Base-by-base conservation (phyloP, 2,888 invertebrate genomes). In the Caenorhabditis parvicauda region DNA sequence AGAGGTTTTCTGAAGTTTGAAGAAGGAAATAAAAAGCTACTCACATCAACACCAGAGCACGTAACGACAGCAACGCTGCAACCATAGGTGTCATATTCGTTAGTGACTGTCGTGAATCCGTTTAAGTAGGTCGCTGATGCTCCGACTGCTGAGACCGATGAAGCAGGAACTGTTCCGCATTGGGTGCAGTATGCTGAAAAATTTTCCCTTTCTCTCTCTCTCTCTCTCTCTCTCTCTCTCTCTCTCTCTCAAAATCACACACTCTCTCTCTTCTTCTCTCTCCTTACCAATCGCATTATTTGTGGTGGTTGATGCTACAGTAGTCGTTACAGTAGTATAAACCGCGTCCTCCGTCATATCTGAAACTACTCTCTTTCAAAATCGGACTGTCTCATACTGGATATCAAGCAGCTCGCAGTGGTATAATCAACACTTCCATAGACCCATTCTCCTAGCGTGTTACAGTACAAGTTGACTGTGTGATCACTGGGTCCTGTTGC, bases 111-210 rank as follows among this genome's bases (percentile, higher is more conserved):
- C 2, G 56, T 50, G 39, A 61, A 61, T 2, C 61, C 61, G 37
- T 56, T 54, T 4, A 3, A 19, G 21, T 3, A 3, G 5, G 32
- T 25, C 12, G 7, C 32, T 22, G 19, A 37, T 3, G n/a, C 6
- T n/a, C 17, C 41, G 1, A 25, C 19, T 12, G 9, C 25, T 4
- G 21, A 17, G 17, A 50, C 59, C 6, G 53, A 46, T 17, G 22
- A 19, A n/a, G 56, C 29, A 19, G 61, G 53, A 3, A 61, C 35
- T 5, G 49, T 39, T 3, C 49, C 12, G 19, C 61, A 61, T 43
- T 61, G 61, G 21, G 61, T 48, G 43, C 61, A 61, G 9, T 56
- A 24, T 17, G 43, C 56, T 57, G 47, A 37, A 57, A 47, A 2
- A 7, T n/a, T 19, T 17, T 3, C 1, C n/a, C 14, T n/a, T n/a